phyloP scores from a whole-genome alignment of 2,113 vertebrate species.

The zebrafish (Danio rerio) region GRCz12tu NC_133181.1:13216501-13217000 shows the following conservation, averaged over 20 bases:
- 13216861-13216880: background rate
- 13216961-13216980: background rate
- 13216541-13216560: background rate
- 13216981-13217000: background rate
- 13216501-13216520: background rate
- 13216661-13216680: background rate
- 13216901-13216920: background rate
- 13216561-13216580: background rate
- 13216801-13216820: background rate
- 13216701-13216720: conserved; percentile 1
- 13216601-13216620: background rate
- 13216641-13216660: background rate
- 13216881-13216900: background rate
- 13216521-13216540: too few species aligned
- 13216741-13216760: background rate
- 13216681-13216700: background rate
- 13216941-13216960: background rate
- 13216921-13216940: background rate
- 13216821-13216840: background rate
- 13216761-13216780: background rate
- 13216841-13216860: background rate
- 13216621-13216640: background rate
- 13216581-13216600: background rate
- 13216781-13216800: background rate
- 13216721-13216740: background rate